Percentiles rank a stretch among this genome's conserved stretches.
Evolutionary conservation across 2,113 vertebrate genomes (phyloP).

Genomic region (Ifrita kowaldi): DNA sequence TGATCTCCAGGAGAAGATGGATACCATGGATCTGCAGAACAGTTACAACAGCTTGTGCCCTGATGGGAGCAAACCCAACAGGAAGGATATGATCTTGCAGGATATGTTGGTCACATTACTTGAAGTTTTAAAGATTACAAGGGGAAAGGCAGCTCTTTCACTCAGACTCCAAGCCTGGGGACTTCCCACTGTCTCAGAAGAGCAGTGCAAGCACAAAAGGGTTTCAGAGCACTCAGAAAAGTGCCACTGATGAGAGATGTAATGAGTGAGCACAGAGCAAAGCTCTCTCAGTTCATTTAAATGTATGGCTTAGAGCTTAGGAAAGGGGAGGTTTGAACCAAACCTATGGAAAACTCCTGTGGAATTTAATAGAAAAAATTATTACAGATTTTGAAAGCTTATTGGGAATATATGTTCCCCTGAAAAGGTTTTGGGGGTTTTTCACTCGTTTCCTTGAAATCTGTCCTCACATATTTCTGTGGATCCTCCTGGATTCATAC

Average conservation of each 20-base stretch:
- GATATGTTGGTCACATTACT: neutral
- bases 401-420: neutral
- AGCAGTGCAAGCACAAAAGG: neutral
- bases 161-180: neutral
- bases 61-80: neutral
- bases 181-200: neutral
- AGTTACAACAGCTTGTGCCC: neutral
- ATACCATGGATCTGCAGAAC: neutral
- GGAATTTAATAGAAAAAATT: slow-evolving; percentile 35
- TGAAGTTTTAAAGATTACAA: neutral
- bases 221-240: neutral
- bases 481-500: slow-evolving; percentile 31
- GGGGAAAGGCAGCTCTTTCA: neutral
- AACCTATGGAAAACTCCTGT: neutral
- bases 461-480: slow-evolving; percentile 9
- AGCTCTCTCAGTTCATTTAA: neutral
- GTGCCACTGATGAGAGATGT: neutral
- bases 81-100: slow-evolving; percentile 7
- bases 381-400: neutral
- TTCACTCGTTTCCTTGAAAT: slow-evolving; percentile 12
- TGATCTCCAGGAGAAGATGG: neutral
- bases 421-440: neutral
- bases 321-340: neutral
- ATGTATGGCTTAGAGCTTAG: neutral
- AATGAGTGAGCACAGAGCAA: neutral